Evolutionary conservation across 2,113 vertebrate species (phyloP).

Genomic region (Vidua macroura): DNA sequence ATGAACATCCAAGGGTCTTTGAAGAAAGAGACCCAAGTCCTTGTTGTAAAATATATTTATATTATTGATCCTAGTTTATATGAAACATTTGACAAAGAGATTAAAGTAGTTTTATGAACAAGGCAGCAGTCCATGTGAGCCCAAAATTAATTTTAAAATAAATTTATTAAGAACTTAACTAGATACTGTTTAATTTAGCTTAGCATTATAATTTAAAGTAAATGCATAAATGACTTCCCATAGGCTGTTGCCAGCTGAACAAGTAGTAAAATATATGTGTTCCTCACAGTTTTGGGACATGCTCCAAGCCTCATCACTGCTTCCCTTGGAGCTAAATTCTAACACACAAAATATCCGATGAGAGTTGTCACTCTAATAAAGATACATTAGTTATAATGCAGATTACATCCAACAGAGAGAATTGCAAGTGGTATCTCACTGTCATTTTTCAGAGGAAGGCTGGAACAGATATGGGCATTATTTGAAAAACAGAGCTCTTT

Average conservation of each 20-base stretch:
- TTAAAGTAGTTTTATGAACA: not conserved
- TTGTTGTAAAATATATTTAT: not conserved
- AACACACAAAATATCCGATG: not conserved
- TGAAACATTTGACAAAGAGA: not conserved
- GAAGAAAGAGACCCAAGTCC: not conserved
- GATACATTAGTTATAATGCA: not conserved
- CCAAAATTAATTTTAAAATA: not conserved
- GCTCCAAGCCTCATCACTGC: constrained; percentile 7
- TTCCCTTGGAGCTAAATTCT: constrained; percentile 22
- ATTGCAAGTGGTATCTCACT: constrained; percentile 5
- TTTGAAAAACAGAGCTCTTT: constrained; percentile 32
- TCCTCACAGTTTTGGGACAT: not conserved
- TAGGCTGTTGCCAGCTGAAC: not conserved
- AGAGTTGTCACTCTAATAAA: constrained; percentile 44
- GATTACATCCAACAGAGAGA: not conserved
- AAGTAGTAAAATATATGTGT: not conserved
- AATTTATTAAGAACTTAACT: not conserved
- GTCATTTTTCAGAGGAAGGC: not conserved
- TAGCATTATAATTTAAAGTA: not conserved
- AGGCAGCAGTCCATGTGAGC: not conserved
- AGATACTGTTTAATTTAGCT: not conserved
- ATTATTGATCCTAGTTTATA: not conserved
- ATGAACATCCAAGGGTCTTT: not conserved
- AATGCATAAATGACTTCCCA: not conserved
- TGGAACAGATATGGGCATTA: constrained; percentile 1